A percentile compares a stretch with the other conserved stretches of the same genome.
Evolutionary conservation across 2,888 invertebrate genomes (phyloP).

Genomic region (Mesochorus sp.): DNA sequence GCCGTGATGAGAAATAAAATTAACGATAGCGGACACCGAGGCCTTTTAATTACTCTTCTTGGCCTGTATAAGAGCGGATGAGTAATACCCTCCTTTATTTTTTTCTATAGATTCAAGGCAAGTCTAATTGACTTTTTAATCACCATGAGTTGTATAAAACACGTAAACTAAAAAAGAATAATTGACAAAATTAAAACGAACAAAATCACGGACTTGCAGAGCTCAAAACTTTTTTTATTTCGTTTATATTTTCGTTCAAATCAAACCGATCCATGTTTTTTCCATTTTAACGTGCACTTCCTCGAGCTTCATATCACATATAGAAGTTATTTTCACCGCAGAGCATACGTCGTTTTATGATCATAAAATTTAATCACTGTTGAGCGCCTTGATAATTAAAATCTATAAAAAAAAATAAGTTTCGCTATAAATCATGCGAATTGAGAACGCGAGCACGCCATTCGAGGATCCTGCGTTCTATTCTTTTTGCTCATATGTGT

Average conservation of each 20-base stretch:
- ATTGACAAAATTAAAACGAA: not conserved
- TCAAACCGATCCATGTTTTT: no score
- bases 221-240: not conserved
- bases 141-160: no score
- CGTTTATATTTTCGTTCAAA: no score
- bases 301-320: no score
- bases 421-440: constrained; percentile 48
- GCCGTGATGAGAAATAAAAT: constrained; percentile 56
- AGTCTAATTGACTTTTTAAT: constrained; percentile 37
- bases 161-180: no score
- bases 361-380: constrained; percentile 59
- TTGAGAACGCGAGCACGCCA: constrained; percentile 19
- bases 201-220: no score
- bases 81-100: constrained; percentile 14
- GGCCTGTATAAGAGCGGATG: constrained; percentile 31
- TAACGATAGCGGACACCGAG: constrained; percentile 57
- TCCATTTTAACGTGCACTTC: no score
- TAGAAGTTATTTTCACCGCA: not conserved
- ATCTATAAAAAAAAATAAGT: constrained; percentile 15
- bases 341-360: constrained; percentile 7
- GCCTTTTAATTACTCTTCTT: constrained; percentile 51
- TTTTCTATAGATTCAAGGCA: constrained; percentile 11
- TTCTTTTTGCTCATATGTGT: constrained; percentile 31
- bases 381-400: constrained; percentile 29
- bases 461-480: constrained; percentile 32